These are phyloP conservation scores for Hydractinia symbiolongicarpus DNA, from an alignment of 30 jellyfish, hydroid and myxozoan species.

Conservation along the genomic window DNA sequence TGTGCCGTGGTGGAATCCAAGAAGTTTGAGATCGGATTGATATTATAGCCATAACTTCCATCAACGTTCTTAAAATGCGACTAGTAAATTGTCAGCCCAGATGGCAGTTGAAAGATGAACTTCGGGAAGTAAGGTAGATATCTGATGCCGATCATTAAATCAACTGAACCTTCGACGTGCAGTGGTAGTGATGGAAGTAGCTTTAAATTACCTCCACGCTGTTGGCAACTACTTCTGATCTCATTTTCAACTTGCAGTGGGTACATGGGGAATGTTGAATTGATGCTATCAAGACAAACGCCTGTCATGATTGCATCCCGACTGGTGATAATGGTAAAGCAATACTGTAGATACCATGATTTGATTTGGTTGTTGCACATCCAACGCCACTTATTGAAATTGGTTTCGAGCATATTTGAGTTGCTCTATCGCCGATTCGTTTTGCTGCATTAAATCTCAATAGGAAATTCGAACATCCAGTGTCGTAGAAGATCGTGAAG, in stretches of 20 bases:
- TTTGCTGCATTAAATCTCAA: neutral
- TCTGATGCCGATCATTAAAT: constrained; percentile 18
- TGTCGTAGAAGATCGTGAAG: constrained; percentile 9
- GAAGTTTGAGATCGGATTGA: no score
- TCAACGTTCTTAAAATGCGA: neutral
- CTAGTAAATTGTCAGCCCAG: neutral
- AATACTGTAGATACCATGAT: neutral
- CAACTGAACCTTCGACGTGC: constrained; percentile 7
- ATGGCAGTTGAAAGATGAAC: neutral
- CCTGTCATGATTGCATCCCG: constrained; percentile 21
- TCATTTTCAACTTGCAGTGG: constrained; percentile 15
- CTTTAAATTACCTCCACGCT: neutral
- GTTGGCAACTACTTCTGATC: neutral
- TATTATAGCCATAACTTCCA: neutral
- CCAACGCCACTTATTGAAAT: neutral
- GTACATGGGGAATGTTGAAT: neutral
- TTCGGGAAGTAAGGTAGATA: neutral
- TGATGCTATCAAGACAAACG: constrained; percentile 11
- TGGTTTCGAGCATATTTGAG: neutral
- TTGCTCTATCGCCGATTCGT: constrained; percentile 5
- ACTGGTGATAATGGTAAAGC: neutral
- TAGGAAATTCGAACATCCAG: neutral
- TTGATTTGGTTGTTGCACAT: neutral
- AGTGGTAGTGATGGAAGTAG: neutral
- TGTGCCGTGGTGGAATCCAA: no score